Evolutionary conservation across 2,888 invertebrate genomes (phyloP).

Genomic region (Byasa hedistus): DNA sequence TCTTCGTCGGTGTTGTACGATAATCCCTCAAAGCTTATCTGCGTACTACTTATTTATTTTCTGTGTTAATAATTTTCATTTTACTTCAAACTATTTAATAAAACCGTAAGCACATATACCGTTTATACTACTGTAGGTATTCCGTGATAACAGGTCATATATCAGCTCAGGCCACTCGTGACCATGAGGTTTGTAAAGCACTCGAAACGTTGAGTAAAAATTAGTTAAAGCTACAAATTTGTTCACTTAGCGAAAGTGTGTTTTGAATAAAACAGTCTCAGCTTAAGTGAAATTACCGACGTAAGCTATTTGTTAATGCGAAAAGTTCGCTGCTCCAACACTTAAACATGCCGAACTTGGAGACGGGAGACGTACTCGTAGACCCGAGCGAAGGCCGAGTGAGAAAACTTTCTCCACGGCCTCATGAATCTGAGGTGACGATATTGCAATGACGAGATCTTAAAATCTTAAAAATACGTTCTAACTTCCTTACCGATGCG

Average conservation of each 20-base stretch:
- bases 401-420: slow-evolving; percentile 47
- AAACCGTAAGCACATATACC: no score
- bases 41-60: no score
- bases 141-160: no score
- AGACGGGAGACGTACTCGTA: slow-evolving; percentile 29
- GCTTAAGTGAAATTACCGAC: slow-evolving; percentile 35
- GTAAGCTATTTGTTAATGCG: slow-evolving; percentile 46
- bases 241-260: slow-evolving; percentile 13
- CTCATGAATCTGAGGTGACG: slow-evolving; percentile 34
- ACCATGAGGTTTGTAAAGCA: no score
- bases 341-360: slow-evolving; percentile 49
- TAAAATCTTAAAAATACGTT: not conserved
- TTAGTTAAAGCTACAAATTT: slow-evolving; percentile 9
- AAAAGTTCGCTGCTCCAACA: slow-evolving; percentile 43
- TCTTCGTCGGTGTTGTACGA: no score
- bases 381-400: slow-evolving; percentile 25
- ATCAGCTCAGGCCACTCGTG: no score
- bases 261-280: slow-evolving; percentile 25
- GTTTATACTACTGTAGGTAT: no score
- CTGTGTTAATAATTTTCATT: no score
- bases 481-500: not conserved
- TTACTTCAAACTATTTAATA: no score
- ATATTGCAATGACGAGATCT: slow-evolving; percentile 12
- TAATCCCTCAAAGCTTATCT: no score
- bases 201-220: no score